Percentiles rank a stretch among this genome's conserved stretches.
Conservation (phyloP, 2,113 vertebrate genomes). For the Conger conger region DNA sequence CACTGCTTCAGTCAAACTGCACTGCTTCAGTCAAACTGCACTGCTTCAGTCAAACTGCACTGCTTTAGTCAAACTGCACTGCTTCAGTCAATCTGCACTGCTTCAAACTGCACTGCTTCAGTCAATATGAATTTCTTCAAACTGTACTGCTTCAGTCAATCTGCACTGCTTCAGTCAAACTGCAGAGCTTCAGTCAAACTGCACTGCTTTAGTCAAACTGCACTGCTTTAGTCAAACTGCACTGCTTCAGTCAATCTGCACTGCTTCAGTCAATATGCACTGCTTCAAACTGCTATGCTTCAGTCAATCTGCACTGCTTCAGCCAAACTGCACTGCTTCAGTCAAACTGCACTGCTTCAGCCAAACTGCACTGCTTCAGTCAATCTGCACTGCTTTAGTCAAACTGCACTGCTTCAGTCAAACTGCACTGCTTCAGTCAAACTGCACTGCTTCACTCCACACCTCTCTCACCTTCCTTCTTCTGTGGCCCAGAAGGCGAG, state of each 20-base stretch:
- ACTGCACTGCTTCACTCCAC: not conserved
- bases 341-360: not conserved
- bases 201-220: not conserved
- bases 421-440: slow-evolving; percentile 3
- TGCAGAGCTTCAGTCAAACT: not conserved
- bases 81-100: not conserved
- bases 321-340: not conserved
- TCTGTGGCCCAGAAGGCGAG: slow-evolving; percentile 68
- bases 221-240: not conserved
- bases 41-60: not conserved
- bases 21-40: not conserved
- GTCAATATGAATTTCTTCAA: too few relatives aligned
- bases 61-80: not conserved
- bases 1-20: not conserved
- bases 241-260: not conserved
- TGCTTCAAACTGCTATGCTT: too few relatives aligned
- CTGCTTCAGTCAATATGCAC: not conserved
- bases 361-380: too few relatives aligned
- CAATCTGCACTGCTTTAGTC: slow-evolving; percentile 5
- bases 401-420: not conserved
- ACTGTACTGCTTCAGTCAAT: not conserved
- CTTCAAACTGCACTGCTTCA: not conserved
- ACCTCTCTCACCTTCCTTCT: slow-evolving; percentile 80
- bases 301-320: slow-evolving; percentile 6
- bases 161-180: slow-evolving; percentile 7